phyloP scores from a whole-genome alignment of 23 tunicate species.

The Halocynthia roretzi region DNA sequence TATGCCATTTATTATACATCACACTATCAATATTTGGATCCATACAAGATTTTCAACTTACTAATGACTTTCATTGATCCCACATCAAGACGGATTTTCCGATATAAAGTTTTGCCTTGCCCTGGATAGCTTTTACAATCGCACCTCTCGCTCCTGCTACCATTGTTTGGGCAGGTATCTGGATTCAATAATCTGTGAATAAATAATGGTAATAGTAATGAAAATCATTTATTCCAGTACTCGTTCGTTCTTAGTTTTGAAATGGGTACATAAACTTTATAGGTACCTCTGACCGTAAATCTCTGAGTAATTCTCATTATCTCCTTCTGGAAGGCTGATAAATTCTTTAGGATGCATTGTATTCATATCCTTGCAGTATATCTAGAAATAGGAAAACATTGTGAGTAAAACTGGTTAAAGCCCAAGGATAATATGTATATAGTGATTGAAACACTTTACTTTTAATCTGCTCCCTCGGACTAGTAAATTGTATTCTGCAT shows the following conservation, averaged over 20 bases:
- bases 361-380: constrained; percentile 78
- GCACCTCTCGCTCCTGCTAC: constrained; percentile 48
- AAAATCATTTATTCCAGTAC: not conserved
- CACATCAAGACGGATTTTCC: constrained; percentile 74
- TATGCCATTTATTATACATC: no score
- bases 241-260: not conserved
- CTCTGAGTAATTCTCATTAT: constrained; percentile 76
- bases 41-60: constrained; percentile 19
- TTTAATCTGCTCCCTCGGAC: constrained; percentile 33
- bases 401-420: not conserved
- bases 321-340: constrained; percentile 53
- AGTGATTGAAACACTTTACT: constrained; percentile 26
- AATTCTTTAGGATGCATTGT: constrained; percentile 65
- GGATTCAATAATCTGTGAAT: constrained; percentile 49
- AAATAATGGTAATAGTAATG: not conserved
- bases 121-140: constrained; percentile 64
- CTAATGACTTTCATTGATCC: constrained; percentile 47
- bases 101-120: constrained; percentile 46
- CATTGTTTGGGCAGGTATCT: constrained; percentile 75
- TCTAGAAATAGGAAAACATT: constrained; percentile 35
- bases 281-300: constrained; percentile 66
- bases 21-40: no score
- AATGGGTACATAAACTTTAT: not conserved
- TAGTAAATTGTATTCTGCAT: constrained; percentile 69
- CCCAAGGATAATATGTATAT: not conserved